Evolutionary conservation across 2,888 invertebrate species (phyloP).

Genomic region (Lissonota sp.): DNA sequence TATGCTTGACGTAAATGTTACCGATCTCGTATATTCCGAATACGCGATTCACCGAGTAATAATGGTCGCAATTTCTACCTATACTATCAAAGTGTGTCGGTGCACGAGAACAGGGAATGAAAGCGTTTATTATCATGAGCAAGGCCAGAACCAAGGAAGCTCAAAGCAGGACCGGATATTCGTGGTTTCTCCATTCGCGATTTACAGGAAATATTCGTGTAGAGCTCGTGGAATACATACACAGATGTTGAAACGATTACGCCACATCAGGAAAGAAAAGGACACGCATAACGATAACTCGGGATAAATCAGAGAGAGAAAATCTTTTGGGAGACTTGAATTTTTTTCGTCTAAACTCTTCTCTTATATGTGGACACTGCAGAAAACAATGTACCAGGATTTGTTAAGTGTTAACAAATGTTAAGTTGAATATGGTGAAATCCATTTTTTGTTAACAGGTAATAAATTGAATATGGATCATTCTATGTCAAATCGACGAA

Average conservation of each 20-base stretch:
- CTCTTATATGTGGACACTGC: too few species aligned
- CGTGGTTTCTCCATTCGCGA: constrained; percentile 59
- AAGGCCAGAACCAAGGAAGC: background rate
- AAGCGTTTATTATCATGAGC: background rate
- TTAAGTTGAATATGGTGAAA: too few species aligned
- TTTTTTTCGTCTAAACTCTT: constrained; percentile 8
- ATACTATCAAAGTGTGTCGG: too few species aligned
- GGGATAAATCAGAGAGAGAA: constrained; percentile 59
- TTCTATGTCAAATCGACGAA: too few species aligned
- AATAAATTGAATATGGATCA: too few species aligned
- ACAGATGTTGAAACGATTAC: constrained; percentile 71
- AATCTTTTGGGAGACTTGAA: constrained; percentile 63
- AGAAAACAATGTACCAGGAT: too few species aligned
- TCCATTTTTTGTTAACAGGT: too few species aligned
- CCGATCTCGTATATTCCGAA: background rate
- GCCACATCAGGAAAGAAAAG: constrained; percentile 48
- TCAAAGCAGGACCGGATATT: constrained; percentile 58
- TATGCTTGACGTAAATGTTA: constrained; percentile 21
- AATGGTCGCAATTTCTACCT: too few species aligned
- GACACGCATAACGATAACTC: background rate
- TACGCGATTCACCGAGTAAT: too few species aligned
- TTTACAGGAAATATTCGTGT: constrained; percentile 46
- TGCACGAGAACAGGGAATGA: too few species aligned
- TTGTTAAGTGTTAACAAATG: too few species aligned
- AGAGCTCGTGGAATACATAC: constrained; percentile 69